Conservation (phyloP, 2,113 vertebrate genomes). For the Podilymbus podiceps region DNA sequence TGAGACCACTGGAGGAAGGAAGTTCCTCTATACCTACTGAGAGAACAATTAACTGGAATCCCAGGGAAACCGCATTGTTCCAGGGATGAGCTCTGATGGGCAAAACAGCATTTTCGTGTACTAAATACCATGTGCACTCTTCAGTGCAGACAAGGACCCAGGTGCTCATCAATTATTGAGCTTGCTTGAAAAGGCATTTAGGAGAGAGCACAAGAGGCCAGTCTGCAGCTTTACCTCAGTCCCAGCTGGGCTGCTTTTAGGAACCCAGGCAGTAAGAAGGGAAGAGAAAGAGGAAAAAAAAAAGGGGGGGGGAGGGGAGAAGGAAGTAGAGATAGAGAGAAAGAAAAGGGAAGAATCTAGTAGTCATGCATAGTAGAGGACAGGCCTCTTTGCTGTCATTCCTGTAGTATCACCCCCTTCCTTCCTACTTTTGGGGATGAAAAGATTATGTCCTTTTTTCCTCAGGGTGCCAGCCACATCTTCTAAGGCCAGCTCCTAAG, state of each 20-base stretch:
- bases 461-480: background rate
- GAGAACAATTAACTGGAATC: constrained; percentile 29
- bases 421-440: background rate
- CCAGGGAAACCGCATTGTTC: constrained; percentile 7
- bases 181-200: constrained; percentile 75
- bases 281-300: background rate
- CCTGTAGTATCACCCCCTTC: background rate
- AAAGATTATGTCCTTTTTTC: background rate
- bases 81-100: constrained; percentile 23
- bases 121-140: constrained; percentile 31
- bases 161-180: constrained; percentile 75
- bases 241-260: constrained; percentile 42
- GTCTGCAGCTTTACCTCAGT: constrained; percentile 3
- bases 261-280: background rate
- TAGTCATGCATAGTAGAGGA: background rate
- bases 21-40: background rate
- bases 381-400: background rate
- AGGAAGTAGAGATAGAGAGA: background rate
- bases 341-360: background rate
- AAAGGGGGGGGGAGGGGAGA: too few species aligned
- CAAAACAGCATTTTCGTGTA: constrained; percentile 70
- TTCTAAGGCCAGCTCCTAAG: background rate
- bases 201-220: constrained; percentile 57
- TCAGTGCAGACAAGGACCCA: constrained; percentile 30
- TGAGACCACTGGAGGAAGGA: background rate